A percentile compares a stretch with the other conserved stretches of the same genome.
These are phyloP conservation scores for Sebastes diploproa DNA, from an alignment of 2,797 vertebrate species.

Conservation along the genomic window DNA sequence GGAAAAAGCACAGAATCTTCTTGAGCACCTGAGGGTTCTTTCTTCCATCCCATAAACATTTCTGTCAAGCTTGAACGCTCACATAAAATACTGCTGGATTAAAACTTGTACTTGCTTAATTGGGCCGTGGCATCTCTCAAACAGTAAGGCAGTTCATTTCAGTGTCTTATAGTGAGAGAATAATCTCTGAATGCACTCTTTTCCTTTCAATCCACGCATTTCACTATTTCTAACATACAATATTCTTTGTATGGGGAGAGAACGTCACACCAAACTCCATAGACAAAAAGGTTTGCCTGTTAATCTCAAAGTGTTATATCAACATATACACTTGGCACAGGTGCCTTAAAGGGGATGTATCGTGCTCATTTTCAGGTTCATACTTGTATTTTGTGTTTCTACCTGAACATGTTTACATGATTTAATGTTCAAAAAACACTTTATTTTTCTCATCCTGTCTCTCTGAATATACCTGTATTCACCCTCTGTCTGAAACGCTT, in stretches of 20 bases:
- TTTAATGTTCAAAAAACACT: no score
- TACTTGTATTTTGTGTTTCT: no score
- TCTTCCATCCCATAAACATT: slow-evolving; percentile 14
- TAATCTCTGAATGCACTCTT: slow-evolving; percentile 54
- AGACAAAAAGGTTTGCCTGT: neutral
- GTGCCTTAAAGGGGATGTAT: neutral
- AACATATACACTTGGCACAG: neutral
- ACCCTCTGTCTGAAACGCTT: no score
- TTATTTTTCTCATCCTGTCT: no score
- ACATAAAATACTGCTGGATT: slow-evolving; percentile 48
- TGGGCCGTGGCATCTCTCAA: slow-evolving; percentile 27
- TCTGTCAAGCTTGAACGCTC: slow-evolving; percentile 14
- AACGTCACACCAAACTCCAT: slow-evolving; percentile 36
- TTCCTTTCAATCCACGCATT: neutral
- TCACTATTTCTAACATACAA: slow-evolving; percentile 3
- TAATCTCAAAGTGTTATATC: neutral
- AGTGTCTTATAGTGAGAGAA: slow-evolving; percentile 35
- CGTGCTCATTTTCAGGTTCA: no score
- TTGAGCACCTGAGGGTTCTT: slow-evolving; percentile 42
- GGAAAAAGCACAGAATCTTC: neutral
- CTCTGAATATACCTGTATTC: no score
- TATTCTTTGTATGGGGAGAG: neutral
- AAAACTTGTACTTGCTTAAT: slow-evolving; percentile 24
- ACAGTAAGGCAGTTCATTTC: slow-evolving; percentile 43
- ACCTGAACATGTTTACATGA: no score